Base-by-base conservation (phyloP, 2,113 vertebrate genomes). In the Puma concolor region DNA sequence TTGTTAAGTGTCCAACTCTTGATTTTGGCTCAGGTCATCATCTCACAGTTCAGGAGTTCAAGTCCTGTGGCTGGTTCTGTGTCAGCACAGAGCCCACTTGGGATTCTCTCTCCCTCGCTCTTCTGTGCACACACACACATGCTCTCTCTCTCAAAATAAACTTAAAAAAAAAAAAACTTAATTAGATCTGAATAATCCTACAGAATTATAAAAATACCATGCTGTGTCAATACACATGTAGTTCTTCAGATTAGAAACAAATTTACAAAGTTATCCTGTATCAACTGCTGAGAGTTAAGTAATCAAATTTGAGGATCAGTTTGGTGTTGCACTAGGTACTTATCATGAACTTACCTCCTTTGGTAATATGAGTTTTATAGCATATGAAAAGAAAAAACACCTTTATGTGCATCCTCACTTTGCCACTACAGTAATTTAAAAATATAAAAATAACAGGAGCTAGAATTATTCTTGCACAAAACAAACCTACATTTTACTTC, bases 401-500 rank as follows among this genome's bases (percentile, higher is more conserved):
- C 4, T 48, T 1, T 77, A 80, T 15, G 25, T 90, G 41, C 38
- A 86, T 89, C 36, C 27, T 91, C 87, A n/a, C 54, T 97, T 82
- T 69, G 15, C 12, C 12, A 90, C 36, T 79, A 97, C 11, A 83
- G 44, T 44, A 88, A 90, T 76, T 95, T 66, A 74, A 94, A 92
- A 94, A 94, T 66, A 64, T 29, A 89, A 82, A 98, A 93, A 57
- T 91, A 79, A 94, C 10, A 91, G 19, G 90, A 95, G 27, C 27
- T 94, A 52, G 27, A 17, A 54, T 77, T 90, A 85, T 97, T 96
- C 91, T 85, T 90, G 12, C 60, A 88, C 44, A 74, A 83, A 94
- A 92, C 52, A 91, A 92, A 54, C 15, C 50, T 92, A 66, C 33
- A 95, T 88, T 96, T 95, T 86, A 95, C 67, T 83, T 94, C 50